Evolutionary conservation across 2,888 invertebrate genomes (phyloP).

Genomic region (Eilema depressum): DNA sequence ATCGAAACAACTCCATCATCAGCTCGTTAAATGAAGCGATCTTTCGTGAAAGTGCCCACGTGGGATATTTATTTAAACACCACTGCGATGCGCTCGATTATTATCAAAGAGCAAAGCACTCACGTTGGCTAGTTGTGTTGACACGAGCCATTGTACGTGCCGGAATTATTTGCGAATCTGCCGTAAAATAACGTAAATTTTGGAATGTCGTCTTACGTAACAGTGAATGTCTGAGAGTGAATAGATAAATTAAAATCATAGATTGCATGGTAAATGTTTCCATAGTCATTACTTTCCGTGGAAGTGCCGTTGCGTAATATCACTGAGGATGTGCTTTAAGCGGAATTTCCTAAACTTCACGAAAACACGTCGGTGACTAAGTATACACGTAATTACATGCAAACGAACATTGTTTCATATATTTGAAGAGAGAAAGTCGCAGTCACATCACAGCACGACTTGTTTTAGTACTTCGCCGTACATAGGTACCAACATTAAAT

Average conservation of each 20-base stretch:
- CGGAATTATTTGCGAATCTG: conserved; percentile 61
- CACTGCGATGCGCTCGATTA: conserved; percentile 5
- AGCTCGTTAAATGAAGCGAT: conserved; percentile 74
- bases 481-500: not conserved
- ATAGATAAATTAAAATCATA: conserved; percentile 51
- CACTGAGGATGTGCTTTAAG: conserved; percentile 37
- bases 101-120: conserved; percentile 38
- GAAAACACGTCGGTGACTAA: conserved; percentile 36
- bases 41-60: conserved; percentile 76
- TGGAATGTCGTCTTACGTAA: conserved; percentile 64
- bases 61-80: conserved; percentile 2
- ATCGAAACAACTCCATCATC: conserved; percentile 72
- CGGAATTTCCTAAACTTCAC: conserved; percentile 42
- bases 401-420: conserved; percentile 53
- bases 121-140: conserved; percentile 38
- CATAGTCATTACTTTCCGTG: conserved; percentile 49
- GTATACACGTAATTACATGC: conserved; percentile 46
- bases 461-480: conserved; percentile 38
- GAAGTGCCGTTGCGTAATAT: conserved; percentile 57
- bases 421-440: conserved; percentile 64
- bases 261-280: conserved; percentile 36
- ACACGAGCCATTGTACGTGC: conserved; percentile 28
- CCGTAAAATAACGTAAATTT: conserved; percentile 58
- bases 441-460: conserved; percentile 48
- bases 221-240: conserved; percentile 57